A percentile compares a stretch with the other conserved stretches of the same genome.
Conservation (phyloP, 2,113 vertebrate species). For the Podilymbus podiceps region DNA sequence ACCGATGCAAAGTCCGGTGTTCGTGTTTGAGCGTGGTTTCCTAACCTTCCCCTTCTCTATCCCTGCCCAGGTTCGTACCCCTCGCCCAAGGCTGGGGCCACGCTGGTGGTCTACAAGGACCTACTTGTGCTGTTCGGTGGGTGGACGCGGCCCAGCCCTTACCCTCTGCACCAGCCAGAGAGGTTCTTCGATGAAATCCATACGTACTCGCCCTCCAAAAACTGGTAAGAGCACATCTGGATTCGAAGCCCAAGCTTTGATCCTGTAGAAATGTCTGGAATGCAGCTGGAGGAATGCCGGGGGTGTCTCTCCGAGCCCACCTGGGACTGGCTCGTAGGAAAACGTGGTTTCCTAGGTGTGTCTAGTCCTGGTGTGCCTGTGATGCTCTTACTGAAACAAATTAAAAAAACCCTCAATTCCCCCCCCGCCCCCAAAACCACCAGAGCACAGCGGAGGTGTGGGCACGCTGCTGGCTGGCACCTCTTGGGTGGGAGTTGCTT, state of each 20-base stretch:
- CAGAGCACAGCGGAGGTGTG: background rate
- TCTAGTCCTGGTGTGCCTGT: background rate
- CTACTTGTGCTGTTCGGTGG: constrained; percentile 95
- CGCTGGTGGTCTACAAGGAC: constrained; percentile 94
- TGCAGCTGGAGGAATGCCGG: background rate
- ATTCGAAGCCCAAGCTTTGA: background rate
- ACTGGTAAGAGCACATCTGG: constrained; percentile 83
- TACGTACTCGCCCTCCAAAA: constrained; percentile 97
- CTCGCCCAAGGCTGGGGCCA: constrained; percentile 96
- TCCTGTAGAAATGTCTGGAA: background rate
- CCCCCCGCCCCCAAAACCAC: background rate
- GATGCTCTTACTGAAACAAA: background rate
- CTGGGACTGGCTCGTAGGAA: background rate
- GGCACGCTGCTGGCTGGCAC: background rate
- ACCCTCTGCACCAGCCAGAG: constrained; percentile 96
- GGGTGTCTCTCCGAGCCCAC: background rate
- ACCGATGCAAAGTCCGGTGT: accelerated
- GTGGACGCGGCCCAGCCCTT: constrained; percentile 96
- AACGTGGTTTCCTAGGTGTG: background rate
- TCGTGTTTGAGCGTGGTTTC: background rate
- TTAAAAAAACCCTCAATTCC: no score
- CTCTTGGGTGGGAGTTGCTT: background rate
- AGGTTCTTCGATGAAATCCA: constrained; percentile 99
- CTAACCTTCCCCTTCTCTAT: background rate
- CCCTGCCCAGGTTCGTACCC: constrained; percentile 89